A percentile compares a stretch with the other conserved stretches of the same genome.
phyloP scores from a whole-genome alignment of 2,113 vertebrate species.

The Pseudopodoces humilis region DNA sequence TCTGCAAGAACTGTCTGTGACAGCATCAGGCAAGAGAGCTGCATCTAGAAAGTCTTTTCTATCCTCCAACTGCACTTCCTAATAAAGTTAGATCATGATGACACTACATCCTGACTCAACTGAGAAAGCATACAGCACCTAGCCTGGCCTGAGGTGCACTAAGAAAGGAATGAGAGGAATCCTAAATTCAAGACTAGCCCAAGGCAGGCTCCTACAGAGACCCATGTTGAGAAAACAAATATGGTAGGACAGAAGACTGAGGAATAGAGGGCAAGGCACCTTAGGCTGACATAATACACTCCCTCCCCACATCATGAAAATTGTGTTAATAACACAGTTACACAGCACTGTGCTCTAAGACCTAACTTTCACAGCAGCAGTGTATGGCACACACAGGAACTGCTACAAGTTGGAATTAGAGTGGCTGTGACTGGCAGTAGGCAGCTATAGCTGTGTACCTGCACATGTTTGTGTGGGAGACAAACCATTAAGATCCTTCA shows the following conservation, averaged over 20 bases:
- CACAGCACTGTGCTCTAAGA: neutral
- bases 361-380: neutral
- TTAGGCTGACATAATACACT: neutral
- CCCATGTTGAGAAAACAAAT: accelerated
- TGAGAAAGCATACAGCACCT: neutral
- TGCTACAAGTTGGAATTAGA: neutral
- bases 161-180: neutral
- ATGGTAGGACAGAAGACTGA: neutral
- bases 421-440: neutral
- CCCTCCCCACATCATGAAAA: neutral
- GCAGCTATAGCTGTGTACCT: neutral
- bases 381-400: neutral
- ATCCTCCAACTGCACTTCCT: neutral
- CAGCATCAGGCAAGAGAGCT: neutral
- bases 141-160: neutral
- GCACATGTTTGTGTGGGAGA: neutral
- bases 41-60: neutral
- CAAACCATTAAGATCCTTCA: neutral
- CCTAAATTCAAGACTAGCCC: neutral
- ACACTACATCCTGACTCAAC: neutral
- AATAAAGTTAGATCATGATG: neutral
- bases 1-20: neutral
- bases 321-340: neutral
- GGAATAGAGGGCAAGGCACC: neutral
- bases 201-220: neutral